Evolutionary conservation across 2,888 invertebrate species (phyloP).

Genomic region (Idaea dimidiata): DNA sequence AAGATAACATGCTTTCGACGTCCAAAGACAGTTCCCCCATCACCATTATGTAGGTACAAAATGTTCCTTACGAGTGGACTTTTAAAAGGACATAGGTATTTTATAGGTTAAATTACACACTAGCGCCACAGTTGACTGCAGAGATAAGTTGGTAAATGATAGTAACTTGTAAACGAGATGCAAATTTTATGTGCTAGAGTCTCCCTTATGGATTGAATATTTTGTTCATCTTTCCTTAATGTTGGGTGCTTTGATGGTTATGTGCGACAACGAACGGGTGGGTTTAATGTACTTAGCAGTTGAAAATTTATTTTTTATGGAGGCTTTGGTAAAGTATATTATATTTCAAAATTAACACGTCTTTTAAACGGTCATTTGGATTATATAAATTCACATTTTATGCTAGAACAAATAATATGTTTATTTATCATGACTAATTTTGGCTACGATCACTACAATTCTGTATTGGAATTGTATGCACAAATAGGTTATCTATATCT

Average conservation of each 20-base stretch:
- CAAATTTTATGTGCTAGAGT: neutral
- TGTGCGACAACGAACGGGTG: neutral
- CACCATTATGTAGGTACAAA: neutral
- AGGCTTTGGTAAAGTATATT: neutral
- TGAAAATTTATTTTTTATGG: neutral
- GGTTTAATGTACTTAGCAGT: neutral
- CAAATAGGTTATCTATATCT: too few relatives aligned
- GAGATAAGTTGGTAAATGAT: neutral
- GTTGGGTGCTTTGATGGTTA: neutral
- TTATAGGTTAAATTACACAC: neutral
- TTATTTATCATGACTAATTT: too few relatives aligned
- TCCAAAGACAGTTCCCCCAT: neutral
- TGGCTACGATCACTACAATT: too few relatives aligned
- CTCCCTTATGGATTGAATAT: neutral
- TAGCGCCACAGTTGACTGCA: neutral
- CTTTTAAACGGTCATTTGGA: too few relatives aligned
- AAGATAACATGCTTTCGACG: neutral
- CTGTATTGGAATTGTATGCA: too few relatives aligned
- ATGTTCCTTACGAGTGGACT: neutral
- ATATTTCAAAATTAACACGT: too few relatives aligned
- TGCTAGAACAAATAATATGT: too few relatives aligned
- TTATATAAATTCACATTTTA: too few relatives aligned
- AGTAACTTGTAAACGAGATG: neutral
- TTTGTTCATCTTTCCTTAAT: neutral
- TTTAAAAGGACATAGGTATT: neutral